phyloP scores from a whole-genome alignment of 2,797 vertebrate genomes.

The Argya squamiceps region DNA sequence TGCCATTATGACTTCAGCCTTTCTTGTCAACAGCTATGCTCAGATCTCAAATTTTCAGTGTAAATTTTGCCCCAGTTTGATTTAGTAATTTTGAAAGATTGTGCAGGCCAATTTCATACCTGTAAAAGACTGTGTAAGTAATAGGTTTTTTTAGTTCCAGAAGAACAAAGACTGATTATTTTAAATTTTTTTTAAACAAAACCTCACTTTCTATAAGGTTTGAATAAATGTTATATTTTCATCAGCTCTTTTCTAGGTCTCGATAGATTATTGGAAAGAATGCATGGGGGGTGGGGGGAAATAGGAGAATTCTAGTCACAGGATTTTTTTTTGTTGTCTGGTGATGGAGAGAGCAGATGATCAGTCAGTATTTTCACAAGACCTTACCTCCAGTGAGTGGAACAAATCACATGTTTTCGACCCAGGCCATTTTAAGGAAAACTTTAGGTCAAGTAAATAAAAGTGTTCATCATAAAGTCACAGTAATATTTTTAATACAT shows the following conservation, averaged over 20 bases:
- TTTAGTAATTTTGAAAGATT: background rate
- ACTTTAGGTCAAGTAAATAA: background rate
- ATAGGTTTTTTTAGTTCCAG: background rate
- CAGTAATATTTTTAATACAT: background rate
- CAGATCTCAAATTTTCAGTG: background rate
- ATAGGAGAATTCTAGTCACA: background rate
- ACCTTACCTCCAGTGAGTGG: background rate
- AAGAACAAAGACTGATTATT: background rate
- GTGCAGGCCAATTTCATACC: background rate
- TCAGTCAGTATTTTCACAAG: background rate
- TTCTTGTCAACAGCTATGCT: background rate
- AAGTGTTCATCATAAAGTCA: background rate
- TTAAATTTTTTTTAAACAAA: background rate
- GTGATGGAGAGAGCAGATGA: background rate
- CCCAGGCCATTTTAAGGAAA: background rate
- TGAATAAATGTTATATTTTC: slow-evolving; percentile 10
- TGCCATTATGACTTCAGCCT: background rate
- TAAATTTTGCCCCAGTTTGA: background rate
- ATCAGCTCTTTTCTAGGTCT: background rate
- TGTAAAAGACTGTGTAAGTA: background rate
- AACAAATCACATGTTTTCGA: background rate
- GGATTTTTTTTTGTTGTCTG: background rate
- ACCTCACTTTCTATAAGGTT: background rate
- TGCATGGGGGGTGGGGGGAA: background rate
- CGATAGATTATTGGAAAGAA: background rate